Percentiles rank a stretch among this genome's conserved stretches.
phyloP scores from a whole-genome alignment of 2,797 vertebrate species.

The Gorsachius magnificus region DNA sequence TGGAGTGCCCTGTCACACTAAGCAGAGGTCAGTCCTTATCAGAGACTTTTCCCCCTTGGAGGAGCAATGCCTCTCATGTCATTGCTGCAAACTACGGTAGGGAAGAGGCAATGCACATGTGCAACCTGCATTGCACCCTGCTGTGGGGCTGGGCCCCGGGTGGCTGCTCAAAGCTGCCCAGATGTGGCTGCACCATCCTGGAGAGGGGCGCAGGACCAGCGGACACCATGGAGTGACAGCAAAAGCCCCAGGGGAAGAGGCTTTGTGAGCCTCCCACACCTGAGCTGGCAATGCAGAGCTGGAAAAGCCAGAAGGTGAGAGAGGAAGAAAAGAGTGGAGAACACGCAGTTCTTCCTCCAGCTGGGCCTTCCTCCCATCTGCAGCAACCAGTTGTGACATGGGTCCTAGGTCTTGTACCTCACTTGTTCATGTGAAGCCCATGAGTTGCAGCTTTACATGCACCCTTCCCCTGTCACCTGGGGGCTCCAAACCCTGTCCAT shows the following conservation, averaged over 20 bases:
- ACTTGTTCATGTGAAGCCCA: rapidly evolving
- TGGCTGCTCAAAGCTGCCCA: not conserved
- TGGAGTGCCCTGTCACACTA: rapidly evolving
- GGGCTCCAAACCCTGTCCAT: not conserved
- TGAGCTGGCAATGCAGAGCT: not conserved
- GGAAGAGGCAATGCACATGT: rapidly evolving
- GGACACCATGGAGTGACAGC: rapidly evolving
- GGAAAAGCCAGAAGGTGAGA: not conserved
- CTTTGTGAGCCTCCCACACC: not conserved
- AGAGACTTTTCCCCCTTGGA: not conserved
- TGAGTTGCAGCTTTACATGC: not conserved
- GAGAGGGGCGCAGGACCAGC: not conserved
- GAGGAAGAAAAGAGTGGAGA: not conserved
- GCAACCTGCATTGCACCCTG: rapidly evolving
- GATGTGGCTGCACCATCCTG: not conserved
- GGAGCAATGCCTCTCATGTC: not conserved
- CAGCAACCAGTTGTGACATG: not conserved
- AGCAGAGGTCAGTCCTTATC: not conserved
- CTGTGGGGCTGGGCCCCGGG: rapidly evolving
- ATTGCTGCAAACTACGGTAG: rapidly evolving
- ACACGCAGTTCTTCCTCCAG: not conserved
- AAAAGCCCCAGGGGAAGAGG: not conserved
- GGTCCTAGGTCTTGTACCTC: not conserved
- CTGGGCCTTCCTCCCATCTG: not conserved
- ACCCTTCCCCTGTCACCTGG: not conserved